These are phyloP conservation scores for Meriones unguiculatus DNA, from an alignment of 2,113 vertebrate species.

Conservation along the genomic window DNA sequence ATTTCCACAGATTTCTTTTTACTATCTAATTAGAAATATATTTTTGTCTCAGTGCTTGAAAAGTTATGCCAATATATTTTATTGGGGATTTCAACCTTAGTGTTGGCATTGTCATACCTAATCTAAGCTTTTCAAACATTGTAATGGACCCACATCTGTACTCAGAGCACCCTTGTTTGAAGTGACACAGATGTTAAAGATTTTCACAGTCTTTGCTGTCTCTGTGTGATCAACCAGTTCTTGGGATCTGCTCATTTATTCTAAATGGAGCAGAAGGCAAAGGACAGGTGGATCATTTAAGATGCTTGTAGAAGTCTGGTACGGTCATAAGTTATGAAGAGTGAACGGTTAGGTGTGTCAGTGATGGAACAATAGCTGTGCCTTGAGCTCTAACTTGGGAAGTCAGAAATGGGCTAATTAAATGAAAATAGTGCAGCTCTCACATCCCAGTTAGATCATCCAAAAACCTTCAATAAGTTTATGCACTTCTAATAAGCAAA, in stretches of 20 bases:
- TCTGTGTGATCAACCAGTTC: constrained; percentile 31
- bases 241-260: background rate
- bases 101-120: background rate
- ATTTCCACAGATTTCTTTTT: constrained; percentile 37
- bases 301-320: constrained; percentile 26
- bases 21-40: background rate
- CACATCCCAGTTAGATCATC: constrained; percentile 80
- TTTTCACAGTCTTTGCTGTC: background rate
- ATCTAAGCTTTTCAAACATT: background rate
- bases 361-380: background rate
- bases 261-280: background rate
- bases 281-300: background rate
- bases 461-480: constrained; percentile 86
- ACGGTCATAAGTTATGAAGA: background rate
- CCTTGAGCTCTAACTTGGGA: constrained; percentile 21
- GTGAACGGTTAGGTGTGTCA: constrained; percentile 21
- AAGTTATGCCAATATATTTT: background rate
- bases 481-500: constrained; percentile 89
- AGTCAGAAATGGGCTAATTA: constrained; percentile 74
- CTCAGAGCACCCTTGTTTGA: background rate
- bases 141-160: background rate
- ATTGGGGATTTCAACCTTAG: background rate
- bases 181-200: background rate
- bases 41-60: background rate
- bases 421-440: constrained; percentile 63